A percentile compares a stretch with the other conserved stretches of the same genome.
phyloP scores from a whole-genome alignment of 2,797 vertebrate genomes.

The Peromyscus melanophrys region DNA sequence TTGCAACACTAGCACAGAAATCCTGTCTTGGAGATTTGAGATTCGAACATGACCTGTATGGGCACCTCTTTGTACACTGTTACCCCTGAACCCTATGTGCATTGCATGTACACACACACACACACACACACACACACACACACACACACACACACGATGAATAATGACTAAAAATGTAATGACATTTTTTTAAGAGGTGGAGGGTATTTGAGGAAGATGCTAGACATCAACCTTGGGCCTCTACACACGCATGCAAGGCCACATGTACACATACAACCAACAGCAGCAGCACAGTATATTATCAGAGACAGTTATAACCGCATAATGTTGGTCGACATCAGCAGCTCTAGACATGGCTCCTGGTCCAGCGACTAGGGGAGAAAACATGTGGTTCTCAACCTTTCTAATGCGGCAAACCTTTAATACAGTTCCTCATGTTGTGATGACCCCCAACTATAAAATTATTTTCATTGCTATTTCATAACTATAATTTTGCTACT shows the following conservation, averaged over 20 bases:
- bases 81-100: not conserved
- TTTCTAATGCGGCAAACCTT: not conserved
- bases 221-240: not conserved
- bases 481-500: not conserved
- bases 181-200: not conserved
- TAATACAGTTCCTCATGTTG: not conserved
- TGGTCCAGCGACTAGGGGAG: not conserved
- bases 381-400: not conserved
- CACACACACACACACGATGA: not conserved
- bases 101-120: too few species aligned
- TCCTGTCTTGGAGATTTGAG: not conserved
- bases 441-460: not conserved
- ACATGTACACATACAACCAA: not conserved
- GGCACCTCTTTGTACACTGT: not conserved
- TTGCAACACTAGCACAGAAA: not conserved
- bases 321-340: not conserved
- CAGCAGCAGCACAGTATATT: not conserved
- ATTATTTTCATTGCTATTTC: not conserved
- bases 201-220: not conserved
- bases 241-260: too few species aligned
- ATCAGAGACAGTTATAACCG: rapidly evolving
- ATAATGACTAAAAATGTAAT: not conserved
- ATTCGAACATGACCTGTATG: not conserved
- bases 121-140: too few species aligned
- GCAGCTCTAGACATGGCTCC: not conserved